Conservation (phyloP, 2,888 invertebrate genomes). For the Drosophila anomalata region DNA sequence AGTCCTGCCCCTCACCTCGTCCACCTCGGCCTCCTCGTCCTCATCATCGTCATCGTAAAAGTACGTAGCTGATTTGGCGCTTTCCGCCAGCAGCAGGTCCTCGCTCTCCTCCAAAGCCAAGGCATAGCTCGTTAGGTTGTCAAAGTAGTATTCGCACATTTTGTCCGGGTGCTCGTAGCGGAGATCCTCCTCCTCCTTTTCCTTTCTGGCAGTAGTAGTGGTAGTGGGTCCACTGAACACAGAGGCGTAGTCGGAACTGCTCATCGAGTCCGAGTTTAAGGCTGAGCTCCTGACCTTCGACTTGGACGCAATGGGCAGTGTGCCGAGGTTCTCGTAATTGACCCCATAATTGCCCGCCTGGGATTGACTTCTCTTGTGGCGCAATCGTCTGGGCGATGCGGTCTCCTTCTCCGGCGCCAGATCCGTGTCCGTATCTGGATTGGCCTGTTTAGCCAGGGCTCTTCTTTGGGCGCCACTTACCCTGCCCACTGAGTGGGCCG, state of each 20-base stretch:
- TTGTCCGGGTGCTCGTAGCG: conserved; percentile 82
- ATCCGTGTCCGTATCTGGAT: conserved; percentile 20
- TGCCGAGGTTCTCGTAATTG: conserved; percentile 78
- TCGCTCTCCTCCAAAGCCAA: conserved; percentile 64
- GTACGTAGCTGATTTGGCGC: conserved; percentile 62
- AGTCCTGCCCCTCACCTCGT: conserved; percentile 7
- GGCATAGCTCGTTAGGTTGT: conserved; percentile 72
- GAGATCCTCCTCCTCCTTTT: conserved; percentile 37
- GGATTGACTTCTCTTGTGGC: conserved; percentile 81
- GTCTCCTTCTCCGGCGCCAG: conserved; percentile 13
- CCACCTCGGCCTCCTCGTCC: conserved; percentile 40
- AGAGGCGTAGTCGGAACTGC: conserved; percentile 84
- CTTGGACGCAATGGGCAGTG: conserved; percentile 60
- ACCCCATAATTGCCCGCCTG: conserved; percentile 53
- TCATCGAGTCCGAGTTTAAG: conserved; percentile 81
- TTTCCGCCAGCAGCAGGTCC: conserved; percentile 70
- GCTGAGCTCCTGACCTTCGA: conserved; percentile 30
- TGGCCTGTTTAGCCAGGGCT: conserved; percentile 47
- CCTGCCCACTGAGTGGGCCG: conserved; percentile 80
- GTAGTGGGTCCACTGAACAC: conserved; percentile 81
- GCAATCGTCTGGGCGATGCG: conserved; percentile 34
- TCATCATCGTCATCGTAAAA: conserved; percentile 50
- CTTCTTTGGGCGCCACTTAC: conserved; percentile 66
- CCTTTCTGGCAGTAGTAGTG: not conserved
- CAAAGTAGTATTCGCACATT: conserved; percentile 80